A percentile compares a stretch with the other conserved stretches of the same genome.
phyloP scores from a whole-genome alignment of 2,888 invertebrate genomes.

The Cenopis cana region DNA sequence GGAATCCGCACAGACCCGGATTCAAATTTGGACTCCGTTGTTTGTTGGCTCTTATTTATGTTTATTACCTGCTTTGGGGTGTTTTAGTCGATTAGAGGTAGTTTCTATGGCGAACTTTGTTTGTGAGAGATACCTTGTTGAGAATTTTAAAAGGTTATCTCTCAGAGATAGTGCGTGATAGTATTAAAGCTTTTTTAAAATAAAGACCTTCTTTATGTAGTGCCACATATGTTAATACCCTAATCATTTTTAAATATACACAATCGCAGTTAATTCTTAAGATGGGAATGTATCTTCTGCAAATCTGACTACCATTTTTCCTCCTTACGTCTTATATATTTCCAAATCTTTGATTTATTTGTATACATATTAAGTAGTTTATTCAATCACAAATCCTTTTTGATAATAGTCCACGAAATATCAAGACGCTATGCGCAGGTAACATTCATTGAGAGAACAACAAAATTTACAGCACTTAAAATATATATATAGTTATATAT shows the following conservation, averaged over 20 bases:
- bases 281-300: not conserved
- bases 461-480: too few species aligned
- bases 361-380: not conserved
- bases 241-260: not conserved
- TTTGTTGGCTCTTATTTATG: constrained; percentile 42
- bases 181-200: too few species aligned
- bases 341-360: not conserved
- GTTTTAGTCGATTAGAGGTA: not conserved
- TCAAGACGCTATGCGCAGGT: not conserved
- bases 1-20: constrained; percentile 56
- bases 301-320: not conserved
- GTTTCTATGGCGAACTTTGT: not conserved
- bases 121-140: not conserved
- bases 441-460: not conserved
- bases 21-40: constrained; percentile 58
- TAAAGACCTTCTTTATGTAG: not conserved
- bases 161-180: not conserved
- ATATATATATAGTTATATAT: too few species aligned
- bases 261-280: not conserved
- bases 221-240: not conserved
- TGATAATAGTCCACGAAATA: not conserved
- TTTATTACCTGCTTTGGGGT: constrained; percentile 34
- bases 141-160: not conserved
- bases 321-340: not conserved
- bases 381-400: not conserved